Conservation (phyloP, 2,888 invertebrate genomes). For the Dynastes tityus region DNA sequence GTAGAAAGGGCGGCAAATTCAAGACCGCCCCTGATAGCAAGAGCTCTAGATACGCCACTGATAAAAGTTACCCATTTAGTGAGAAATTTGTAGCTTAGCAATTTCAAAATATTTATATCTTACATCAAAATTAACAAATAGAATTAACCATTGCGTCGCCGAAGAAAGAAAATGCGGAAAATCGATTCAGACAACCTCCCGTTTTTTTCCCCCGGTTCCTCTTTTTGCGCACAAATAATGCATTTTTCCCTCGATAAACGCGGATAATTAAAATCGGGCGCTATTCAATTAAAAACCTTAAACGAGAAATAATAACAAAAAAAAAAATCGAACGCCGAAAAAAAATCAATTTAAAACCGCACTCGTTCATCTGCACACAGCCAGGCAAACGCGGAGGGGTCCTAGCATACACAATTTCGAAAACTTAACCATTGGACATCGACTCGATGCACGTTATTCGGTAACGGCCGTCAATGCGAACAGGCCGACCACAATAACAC, state of each 20-base stretch:
- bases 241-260: conserved; percentile 12
- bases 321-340: conserved; percentile 8
- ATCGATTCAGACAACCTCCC: conserved; percentile 8
- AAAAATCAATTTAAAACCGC: conserved; percentile 31
- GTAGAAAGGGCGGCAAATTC: too few relatives aligned
- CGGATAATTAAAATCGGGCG: conserved; percentile 29
- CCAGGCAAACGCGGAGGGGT: background rate
- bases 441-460: conserved; percentile 18
- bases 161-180: background rate
- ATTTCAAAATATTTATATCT: too few relatives aligned
- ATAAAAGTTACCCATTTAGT: too few relatives aligned
- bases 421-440: conserved; percentile 40
- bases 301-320: conserved; percentile 30
- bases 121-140: too few relatives aligned
- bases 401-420: conserved; percentile 6
- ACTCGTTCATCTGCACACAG: background rate
- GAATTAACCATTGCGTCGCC: too few relatives aligned
- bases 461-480: conserved; percentile 32
- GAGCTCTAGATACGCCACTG: too few relatives aligned
- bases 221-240: background rate
- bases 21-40: too few relatives aligned
- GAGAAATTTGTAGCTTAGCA: too few relatives aligned
- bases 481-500: conserved; percentile 38
- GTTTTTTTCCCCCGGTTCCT: background rate
- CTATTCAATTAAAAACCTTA: conserved; percentile 29